Percentiles rank a stretch among this genome's conserved stretches.
Evolutionary conservation across 2,888 invertebrate species (phyloP).

Genomic region (Belgica antarctica): DNA sequence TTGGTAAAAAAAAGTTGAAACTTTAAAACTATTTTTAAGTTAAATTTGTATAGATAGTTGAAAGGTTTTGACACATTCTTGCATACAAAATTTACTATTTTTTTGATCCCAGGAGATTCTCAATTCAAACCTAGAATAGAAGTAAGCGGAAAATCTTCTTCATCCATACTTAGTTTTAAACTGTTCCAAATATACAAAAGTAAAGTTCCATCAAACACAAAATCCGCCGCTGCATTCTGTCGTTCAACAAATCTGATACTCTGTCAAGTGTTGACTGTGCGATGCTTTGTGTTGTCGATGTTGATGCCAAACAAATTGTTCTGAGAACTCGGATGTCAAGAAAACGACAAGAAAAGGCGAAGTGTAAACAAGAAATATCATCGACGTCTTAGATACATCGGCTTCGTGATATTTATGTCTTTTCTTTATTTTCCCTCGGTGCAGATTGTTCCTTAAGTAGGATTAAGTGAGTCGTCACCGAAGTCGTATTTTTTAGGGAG

Average conservation of each 20-base stretch:
- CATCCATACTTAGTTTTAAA: too few relatives aligned
- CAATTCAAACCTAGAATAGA: too few relatives aligned
- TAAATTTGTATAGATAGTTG: too few relatives aligned
- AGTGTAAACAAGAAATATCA: neutral
- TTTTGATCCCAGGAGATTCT: too few relatives aligned
- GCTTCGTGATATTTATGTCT: conserved; percentile 11
- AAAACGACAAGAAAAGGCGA: neutral
- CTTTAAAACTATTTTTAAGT: too few relatives aligned
- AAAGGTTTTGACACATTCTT: too few relatives aligned
- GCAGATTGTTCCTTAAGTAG: too few relatives aligned
- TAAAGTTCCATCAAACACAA: neutral
- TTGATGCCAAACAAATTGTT: neutral
- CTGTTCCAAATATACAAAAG: too few relatives aligned
- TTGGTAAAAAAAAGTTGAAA: too few relatives aligned
- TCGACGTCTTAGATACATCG: neutral
- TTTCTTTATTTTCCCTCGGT: conserved; percentile 1
- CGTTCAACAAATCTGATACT: too few relatives aligned
- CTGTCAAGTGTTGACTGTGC: conserved; percentile 18
- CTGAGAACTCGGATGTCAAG: neutral
- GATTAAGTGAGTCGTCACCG: neutral
- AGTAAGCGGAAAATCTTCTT: too few relatives aligned
- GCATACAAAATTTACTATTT: too few relatives aligned
- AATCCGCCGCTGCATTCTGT: conserved; percentile 1
- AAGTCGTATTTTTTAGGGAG: neutral
- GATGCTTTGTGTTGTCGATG: conserved; percentile 18